Percentiles rank a stretch among this genome's conserved stretches.
Evolutionary conservation across 1,140 invertebrate genomes (phyloP).

Genomic region (Hormaphis cornu): DNA sequence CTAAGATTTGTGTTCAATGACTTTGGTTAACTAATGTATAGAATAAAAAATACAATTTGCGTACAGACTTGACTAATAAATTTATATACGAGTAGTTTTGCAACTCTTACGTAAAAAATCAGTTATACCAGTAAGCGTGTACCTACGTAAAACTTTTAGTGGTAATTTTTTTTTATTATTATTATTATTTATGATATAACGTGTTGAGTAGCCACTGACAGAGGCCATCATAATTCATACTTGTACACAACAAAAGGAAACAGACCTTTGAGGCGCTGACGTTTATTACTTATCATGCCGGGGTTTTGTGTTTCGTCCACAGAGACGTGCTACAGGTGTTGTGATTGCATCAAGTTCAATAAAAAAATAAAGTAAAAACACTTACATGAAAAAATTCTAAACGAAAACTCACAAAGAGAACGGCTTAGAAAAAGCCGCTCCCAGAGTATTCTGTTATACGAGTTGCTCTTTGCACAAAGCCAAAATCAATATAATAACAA

Average conservation of each 20-base stretch:
- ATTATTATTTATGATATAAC: not conserved
- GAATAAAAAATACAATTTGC: too few relatives aligned
- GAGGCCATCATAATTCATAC: not conserved
- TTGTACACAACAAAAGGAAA: conserved; percentile 4
- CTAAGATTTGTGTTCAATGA: too few relatives aligned
- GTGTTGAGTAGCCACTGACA: not conserved
- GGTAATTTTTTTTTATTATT: not conserved
- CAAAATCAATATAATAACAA: conserved; percentile 22
- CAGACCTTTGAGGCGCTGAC: not conserved
- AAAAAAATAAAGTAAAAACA: not conserved
- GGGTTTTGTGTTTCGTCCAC: not conserved
- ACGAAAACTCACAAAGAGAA: not conserved
- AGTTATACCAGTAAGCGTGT: too few relatives aligned
- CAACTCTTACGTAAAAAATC: too few relatives aligned
- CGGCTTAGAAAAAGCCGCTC: not conserved
- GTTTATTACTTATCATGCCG: not conserved
- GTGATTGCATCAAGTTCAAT: not conserved
- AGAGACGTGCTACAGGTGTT: conserved; percentile 1
- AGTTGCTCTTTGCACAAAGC: not conserved
- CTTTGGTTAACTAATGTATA: too few relatives aligned
- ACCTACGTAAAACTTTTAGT: not conserved
- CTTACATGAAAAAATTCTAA: not conserved
- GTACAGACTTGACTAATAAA: too few relatives aligned
- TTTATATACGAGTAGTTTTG: too few relatives aligned
- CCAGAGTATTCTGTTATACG: not conserved